Percentiles rank a stretch among this genome's conserved stretches.
These are phyloP conservation scores for Catocala sponsa DNA, from an alignment of 2,888 invertebrate species.

Conservation along the genomic window DNA sequence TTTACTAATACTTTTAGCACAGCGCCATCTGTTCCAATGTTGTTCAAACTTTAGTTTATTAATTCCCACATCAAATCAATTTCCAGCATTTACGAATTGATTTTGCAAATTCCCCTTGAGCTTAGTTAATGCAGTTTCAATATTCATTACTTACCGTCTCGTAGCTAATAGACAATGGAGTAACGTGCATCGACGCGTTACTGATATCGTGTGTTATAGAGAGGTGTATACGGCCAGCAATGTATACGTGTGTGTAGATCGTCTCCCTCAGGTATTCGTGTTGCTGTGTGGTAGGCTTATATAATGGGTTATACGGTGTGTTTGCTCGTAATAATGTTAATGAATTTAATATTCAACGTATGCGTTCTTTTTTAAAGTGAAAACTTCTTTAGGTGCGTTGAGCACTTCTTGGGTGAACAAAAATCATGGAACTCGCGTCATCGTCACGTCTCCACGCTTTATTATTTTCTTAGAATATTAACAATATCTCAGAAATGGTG, in stretches of 20 bases:
- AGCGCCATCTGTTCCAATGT: not conserved
- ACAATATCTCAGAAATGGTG: too few relatives aligned
- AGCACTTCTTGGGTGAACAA: too few relatives aligned
- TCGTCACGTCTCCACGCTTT: too few relatives aligned
- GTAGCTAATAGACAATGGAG: conserved; percentile 50
- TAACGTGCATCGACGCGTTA: conserved; percentile 36
- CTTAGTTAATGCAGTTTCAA: conserved; percentile 53
- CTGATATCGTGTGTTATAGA: conserved; percentile 19
- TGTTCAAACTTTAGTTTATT: not conserved
- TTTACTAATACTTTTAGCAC: not conserved
- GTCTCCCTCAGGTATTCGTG: conserved; percentile 40
- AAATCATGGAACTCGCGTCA: too few relatives aligned
- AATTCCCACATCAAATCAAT: conserved; percentile 31
- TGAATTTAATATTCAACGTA: too few relatives aligned
- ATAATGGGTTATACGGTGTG: too few relatives aligned
- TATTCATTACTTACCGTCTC: conserved; percentile 50
- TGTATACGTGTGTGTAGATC: conserved; percentile 23
- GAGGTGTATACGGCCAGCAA: conserved; percentile 13
- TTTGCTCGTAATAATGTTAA: too few relatives aligned
- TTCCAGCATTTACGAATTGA: conserved; percentile 38
- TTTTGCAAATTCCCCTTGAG: conserved; percentile 39
- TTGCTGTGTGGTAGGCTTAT: not conserved
- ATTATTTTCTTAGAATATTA: too few relatives aligned
- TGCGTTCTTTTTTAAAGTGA: too few relatives aligned
- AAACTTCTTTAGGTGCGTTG: too few relatives aligned